A percentile compares a stretch with the other conserved stretches of the same genome.
These are phyloP conservation scores for Papilio xuthus DNA, from an alignment of 1,140 invertebrate genomes.

Conservation along the genomic window DNA sequence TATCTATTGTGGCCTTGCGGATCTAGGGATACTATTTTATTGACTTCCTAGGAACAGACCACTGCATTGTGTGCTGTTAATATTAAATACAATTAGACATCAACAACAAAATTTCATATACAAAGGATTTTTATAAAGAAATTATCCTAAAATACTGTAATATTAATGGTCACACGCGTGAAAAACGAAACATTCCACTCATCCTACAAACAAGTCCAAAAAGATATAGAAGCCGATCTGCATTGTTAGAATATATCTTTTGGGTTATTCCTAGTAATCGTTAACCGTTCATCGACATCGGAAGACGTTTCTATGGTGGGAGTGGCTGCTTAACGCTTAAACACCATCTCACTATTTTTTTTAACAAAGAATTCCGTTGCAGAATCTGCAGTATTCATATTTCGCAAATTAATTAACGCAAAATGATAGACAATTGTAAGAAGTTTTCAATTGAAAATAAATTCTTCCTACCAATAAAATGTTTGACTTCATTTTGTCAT, in stretches of 20 bases:
- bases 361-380: not conserved
- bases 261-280: slow-evolving; percentile 38
- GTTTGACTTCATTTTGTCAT: too few relatives aligned
- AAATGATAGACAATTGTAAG: too few relatives aligned
- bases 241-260: slow-evolving; percentile 36
- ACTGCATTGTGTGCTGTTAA: slow-evolving; percentile 46
- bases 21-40: slow-evolving; percentile 59
- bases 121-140: not conserved
- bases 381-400: not conserved
- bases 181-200: slow-evolving; percentile 28
- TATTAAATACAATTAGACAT: slow-evolving; percentile 36
- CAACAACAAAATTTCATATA: not conserved
- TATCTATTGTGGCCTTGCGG: slow-evolving; percentile 48
- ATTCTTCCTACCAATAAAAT: too few relatives aligned
- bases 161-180: not conserved
- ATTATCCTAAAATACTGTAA: not conserved
- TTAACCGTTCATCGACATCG: slow-evolving; percentile 38
- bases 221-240: slow-evolving; percentile 25
- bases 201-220: slow-evolving; percentile 28
- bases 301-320: slow-evolving; percentile 24
- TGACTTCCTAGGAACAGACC: slow-evolving; percentile 61
- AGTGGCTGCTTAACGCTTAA: not conserved
- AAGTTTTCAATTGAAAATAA: too few relatives aligned
- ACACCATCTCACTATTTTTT: not conserved
- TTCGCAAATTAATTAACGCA: too few relatives aligned